A percentile compares a stretch with the other conserved stretches of the same genome.
Conservation (phyloP, 2,888 invertebrate species). For the Diadegma fenestrale region DNA sequence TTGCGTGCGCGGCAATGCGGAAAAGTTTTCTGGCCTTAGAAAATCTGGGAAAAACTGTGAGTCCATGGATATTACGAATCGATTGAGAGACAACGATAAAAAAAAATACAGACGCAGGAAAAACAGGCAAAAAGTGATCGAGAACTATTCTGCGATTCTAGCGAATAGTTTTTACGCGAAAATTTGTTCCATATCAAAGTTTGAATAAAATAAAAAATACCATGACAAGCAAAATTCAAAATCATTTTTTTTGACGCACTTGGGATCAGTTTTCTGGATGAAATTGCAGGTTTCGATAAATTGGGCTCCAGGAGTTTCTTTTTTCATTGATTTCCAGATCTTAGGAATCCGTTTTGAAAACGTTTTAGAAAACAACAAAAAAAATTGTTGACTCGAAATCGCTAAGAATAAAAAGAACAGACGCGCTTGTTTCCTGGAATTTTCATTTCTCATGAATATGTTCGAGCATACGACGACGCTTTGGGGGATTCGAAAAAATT, state of each 20-base stretch:
- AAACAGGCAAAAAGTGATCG: neutral
- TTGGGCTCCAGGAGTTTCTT: slow-evolving; percentile 23
- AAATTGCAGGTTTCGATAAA: slow-evolving; percentile 36
- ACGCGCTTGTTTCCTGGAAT: slow-evolving; percentile 47
- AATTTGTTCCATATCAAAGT: neutral
- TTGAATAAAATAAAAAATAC: neutral
- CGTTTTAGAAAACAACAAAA: slow-evolving; percentile 14
- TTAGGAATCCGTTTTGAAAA: slow-evolving; percentile 56
- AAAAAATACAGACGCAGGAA: neutral
- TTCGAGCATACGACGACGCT: slow-evolving; percentile 22
- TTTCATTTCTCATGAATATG: slow-evolving; percentile 39
- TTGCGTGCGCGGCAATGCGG: slow-evolving; percentile 39
- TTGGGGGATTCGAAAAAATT: neutral
- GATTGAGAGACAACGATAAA: neutral
- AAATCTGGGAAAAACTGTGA: neutral
- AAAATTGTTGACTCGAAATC: slow-evolving; percentile 48
- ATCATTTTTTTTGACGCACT: neutral
- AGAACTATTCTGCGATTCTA: neutral
- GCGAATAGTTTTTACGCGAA: neutral
- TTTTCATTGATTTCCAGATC: slow-evolving; percentile 34
- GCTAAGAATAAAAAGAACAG: slow-evolving; percentile 40
- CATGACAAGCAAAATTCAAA: neutral
- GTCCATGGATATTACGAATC: neutral
- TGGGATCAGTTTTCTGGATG: neutral
- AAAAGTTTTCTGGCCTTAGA: slow-evolving; percentile 10